These are phyloP conservation scores for Cecidostiba fungosa DNA, from an alignment of 2,888 invertebrate species.

Conservation along the genomic window DNA sequence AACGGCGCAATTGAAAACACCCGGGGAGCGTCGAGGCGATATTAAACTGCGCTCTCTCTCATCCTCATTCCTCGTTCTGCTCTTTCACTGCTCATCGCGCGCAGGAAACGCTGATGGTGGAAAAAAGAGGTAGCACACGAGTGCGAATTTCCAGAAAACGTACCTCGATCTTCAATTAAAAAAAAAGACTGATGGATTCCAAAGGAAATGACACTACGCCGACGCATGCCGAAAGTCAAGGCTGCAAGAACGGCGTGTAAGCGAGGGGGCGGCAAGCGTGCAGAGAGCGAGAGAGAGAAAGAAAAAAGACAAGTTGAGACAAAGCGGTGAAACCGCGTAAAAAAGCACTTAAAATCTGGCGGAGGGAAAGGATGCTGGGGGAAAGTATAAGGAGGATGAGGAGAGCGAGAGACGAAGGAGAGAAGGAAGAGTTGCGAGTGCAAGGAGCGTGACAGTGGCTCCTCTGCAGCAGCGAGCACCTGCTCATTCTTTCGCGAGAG, in stretches of 20 bases:
- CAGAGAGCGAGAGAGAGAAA: conserved; percentile 37
- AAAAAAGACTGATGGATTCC: background rate
- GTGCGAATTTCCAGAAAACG: background rate
- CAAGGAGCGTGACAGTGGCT: conserved; percentile 79
- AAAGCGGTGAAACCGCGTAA: conserved; percentile 77
- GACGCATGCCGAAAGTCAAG: conserved; percentile 71
- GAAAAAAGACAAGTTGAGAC: conserved; percentile 69
- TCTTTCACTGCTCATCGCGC: background rate
- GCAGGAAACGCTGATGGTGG: conserved; percentile 12
- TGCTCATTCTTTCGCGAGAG: conserved; percentile 76
- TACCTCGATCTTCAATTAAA: background rate
- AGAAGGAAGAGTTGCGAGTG: conserved; percentile 74
- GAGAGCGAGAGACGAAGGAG: conserved; percentile 60
- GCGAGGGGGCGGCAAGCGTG: conserved; percentile 61
- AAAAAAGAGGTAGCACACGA: background rate
- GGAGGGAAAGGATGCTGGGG: conserved; percentile 56
- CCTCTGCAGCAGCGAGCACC: conserved; percentile 71
- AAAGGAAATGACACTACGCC: background rate
- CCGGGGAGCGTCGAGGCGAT: background rate
- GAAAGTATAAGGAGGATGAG: conserved; percentile 53
- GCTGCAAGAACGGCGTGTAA: conserved; percentile 64
- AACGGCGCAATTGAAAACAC: conserved; percentile 60
- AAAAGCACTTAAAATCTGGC: conserved; percentile 75
- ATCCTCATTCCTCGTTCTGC: conserved; percentile 16
- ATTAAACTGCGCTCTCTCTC: conserved; percentile 32